Evolutionary conservation across 2,888 invertebrate species (phyloP).

Genomic region (Agrochola litura): DNA sequence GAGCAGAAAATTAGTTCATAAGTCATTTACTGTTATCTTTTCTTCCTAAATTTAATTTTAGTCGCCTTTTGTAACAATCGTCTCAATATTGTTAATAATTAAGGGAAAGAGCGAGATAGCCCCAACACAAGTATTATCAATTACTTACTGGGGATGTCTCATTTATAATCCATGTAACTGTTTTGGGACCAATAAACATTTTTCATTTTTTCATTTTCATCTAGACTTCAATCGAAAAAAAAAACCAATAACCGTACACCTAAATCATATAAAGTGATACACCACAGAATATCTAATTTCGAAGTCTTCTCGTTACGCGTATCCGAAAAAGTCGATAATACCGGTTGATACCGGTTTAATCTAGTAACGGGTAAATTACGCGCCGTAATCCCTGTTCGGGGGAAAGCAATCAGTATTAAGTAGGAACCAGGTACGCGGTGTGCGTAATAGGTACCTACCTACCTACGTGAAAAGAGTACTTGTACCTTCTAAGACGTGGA

Average conservation of each 20-base stretch:
- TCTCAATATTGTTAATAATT: no score
- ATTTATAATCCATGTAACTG: no score
- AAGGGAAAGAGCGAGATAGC: no score
- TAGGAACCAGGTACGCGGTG: constrained; percentile 67
- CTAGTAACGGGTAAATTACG: constrained; percentile 79
- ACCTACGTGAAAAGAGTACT: constrained; percentile 57
- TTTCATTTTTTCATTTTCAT: no score
- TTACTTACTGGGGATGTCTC: no score
- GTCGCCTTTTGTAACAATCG: no score
- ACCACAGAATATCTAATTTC: constrained; percentile 62
- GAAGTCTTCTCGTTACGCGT: constrained; percentile 64
- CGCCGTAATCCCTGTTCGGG: constrained; percentile 75
- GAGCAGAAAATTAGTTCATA: no score
- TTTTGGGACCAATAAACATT: no score
- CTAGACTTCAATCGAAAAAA: background rate
- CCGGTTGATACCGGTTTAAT: constrained; percentile 73
- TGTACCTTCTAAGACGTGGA: constrained; percentile 45
- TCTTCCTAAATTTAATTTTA: no score
- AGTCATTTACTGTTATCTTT: no score
- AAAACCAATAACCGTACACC: background rate
- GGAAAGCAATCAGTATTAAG: constrained; percentile 79
- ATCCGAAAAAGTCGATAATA: constrained; percentile 71
- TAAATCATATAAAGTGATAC: constrained; percentile 52
- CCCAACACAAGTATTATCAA: no score
- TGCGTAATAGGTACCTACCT: constrained; percentile 60